Base-by-base conservation (phyloP, 2,113 vertebrate genomes). In the Mormyrus iriodes region DNA sequence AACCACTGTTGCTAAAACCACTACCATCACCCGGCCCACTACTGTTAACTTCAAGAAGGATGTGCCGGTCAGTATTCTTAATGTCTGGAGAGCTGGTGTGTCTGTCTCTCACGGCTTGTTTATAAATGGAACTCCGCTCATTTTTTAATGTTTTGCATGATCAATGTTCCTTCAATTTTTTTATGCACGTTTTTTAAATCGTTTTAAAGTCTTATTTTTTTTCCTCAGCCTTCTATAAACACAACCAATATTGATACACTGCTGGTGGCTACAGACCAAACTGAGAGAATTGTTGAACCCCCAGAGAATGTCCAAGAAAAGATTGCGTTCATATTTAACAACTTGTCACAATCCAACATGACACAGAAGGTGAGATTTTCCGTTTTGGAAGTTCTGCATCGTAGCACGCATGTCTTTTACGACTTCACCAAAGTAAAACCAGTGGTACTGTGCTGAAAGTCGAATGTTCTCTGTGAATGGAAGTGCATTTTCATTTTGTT, bases 311-410 rank as follows among this genome's bases (percentile, higher is more conserved):
- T 99, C 87, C 98, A 99, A 93, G 98, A 99, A 92, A 99, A 99
- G 94, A 99, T 99, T 90, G 98, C 98, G 76, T 99, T 99, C 91
- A 99, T 99, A 92, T 99, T 99, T 93, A 99, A 99, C 91, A 99
- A 99, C 93, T 96, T 99, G 2, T 99, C 98, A 44, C 98, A 99
- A 91, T 99, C 98, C 55, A 99, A 99, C 94, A 99, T 99, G 98
- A 97, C 98, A 55, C 98, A 99, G 92, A 99, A 99, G 97, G 98
- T 96, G 93, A 95, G 95, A 90, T 5, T 76, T 61, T 15, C 46
- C 39, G 69, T 19, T 15, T 31, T 19, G 15, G 31, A 13, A 76
- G 39, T 76, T 76, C 31, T 39, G 15, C 69, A 35, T 76, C 17
- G 13, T 35, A 73, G 65, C 1, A 24, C 5, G 15, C 73, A 19